Evolutionary conservation across 2,888 invertebrate genomes (phyloP), one percentile per base, ranked within the genome.

Genomic region (Petrolisthes cinctipes): DNA sequence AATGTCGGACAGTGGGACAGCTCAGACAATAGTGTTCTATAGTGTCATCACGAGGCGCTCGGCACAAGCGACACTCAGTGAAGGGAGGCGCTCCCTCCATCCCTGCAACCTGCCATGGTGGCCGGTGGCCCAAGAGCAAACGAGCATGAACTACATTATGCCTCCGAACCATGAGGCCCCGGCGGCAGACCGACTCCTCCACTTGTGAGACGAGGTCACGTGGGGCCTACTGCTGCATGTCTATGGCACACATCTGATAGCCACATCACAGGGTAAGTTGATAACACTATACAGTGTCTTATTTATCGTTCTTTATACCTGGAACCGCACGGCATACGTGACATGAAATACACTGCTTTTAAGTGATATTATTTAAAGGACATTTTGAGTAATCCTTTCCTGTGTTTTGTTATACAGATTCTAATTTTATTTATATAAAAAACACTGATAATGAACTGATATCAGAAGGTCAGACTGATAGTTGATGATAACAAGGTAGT

Each of bases 401-500:
- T 61, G 61, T 61, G 61, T 61, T 9, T 61, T 61, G 6, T 61
- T 61, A 61, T 14, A 61, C 61, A 61, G 61, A 61, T 9, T 61
- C 6, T 61, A 61, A 61, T 61, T 61, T 61, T 14, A 61, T 61
- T 61, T 61, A 61, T 61, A 61, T 61, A 61, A 61, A 61, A 14
- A 61, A 61, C 14, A 61, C 6, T 61, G 61, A 61, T 9, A 61
- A 61, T 61, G 14, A 61, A 14, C 61, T 61, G 61, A 61, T 61
- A 61, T 61, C 61, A 61, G 61, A 61, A 61, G 61, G 61, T 61
- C 61, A 61, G 61, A 61, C 61, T 61, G 61, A 61, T 61, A 61
- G 61, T 61, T 61, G 61, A 6, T 61, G 61, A 61, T 61, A 61
- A 61, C 61, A 61, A 6, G 61, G 61, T 9, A 61, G 61, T 61